Evolutionary conservation across 2,888 invertebrate genomes (phyloP), one percentile per base, ranked within the genome.

Genomic region (Microplitis deprimator): DNA sequence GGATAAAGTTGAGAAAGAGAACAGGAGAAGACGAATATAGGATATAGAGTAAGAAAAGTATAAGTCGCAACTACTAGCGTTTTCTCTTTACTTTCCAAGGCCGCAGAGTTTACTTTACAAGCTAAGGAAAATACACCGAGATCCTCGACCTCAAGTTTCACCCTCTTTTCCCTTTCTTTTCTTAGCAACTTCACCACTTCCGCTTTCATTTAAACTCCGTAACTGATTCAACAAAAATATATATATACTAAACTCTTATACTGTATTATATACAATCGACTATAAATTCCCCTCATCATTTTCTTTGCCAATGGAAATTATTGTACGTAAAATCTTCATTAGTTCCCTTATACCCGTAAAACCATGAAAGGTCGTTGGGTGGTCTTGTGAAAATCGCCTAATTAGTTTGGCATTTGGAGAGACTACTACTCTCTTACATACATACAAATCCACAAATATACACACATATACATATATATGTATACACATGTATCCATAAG

Each of bases 351-450:
- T 38, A 40, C 65, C 39, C 68, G 5, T 59, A 20, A 68, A 65
- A 67, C 41, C 41, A 17, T n/a, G 40, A 69, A 50, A 72, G 74
- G 65, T 65, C 40, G 65, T 50, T 67, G 76, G 71, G 76, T 76
- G 69, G 79, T 68, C 72, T 73, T 59, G 77, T 77, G 73, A 81
- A 81, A 83, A 85, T 84, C 83, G 83, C 76, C 85, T 85, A 87
- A 87, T 87, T 86, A 87, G 85, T 87, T 84, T 83, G 83, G 83
- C 83, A 84, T 87, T 86, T 87, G 82, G 81, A 82, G 13, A 8
- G 82, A 82, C 61, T 68, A 72, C 20, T 10, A 64, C 4, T 41
- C 39, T 10, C 39, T 50, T 38, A 69, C 62, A 68, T 5, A 20
- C 60, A 16, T 62, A 62, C 62, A 1, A 76, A 70, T 38, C 50